These are phyloP conservation scores for Trichechus manatus DNA, from an alignment of 2,113 vertebrate genomes.

Conservation along the genomic window DNA sequence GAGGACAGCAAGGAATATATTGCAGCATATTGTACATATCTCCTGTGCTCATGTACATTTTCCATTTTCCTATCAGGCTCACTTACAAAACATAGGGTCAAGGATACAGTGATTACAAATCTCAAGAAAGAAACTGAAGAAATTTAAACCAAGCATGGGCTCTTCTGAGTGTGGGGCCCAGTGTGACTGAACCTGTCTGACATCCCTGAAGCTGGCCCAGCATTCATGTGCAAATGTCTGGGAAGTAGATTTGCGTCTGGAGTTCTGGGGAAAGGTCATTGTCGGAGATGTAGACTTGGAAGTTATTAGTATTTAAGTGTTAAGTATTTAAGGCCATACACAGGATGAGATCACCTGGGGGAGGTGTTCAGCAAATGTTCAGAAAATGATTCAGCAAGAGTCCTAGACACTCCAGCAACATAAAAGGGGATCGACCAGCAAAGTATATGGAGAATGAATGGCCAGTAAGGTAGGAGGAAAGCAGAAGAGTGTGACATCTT, in stretches of 20 bases:
- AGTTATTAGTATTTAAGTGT: neutral
- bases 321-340: neutral
- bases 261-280: neutral
- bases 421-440: neutral
- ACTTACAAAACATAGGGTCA: neutral
- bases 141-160: neutral
- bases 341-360: neutral
- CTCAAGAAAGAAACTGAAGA: neutral
- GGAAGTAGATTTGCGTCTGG: neutral
- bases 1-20: neutral
- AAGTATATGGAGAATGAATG: neutral
- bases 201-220: neutral
- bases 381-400: neutral
- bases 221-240: neutral
- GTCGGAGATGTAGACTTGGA: neutral
- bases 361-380: neutral
- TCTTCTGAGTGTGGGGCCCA: neutral
- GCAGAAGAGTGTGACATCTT: neutral
- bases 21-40: neutral
- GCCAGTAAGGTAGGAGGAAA: neutral
- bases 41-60: neutral
- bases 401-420: neutral
- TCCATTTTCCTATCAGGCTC: neutral
- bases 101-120: neutral
- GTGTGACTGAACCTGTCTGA: neutral